Percentiles rank a stretch among this genome's conserved stretches.
phyloP scores from a whole-genome alignment of 2,888 invertebrate species.

The Aphodius granarius region DNA sequence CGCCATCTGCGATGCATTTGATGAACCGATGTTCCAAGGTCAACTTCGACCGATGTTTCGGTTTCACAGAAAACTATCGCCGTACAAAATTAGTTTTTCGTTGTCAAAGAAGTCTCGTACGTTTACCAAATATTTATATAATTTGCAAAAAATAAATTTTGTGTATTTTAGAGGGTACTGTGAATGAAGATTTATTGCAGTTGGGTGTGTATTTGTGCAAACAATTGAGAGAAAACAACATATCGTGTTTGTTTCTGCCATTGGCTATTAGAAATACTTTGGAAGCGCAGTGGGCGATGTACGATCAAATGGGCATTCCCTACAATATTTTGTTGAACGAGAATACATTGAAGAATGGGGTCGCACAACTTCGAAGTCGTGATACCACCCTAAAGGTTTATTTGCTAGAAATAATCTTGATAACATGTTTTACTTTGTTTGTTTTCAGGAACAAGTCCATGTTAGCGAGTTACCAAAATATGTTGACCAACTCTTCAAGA shows the following conservation, averaged over 20 bases:
- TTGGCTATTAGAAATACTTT: slow-evolving; percentile 47
- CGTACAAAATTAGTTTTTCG: slow-evolving; percentile 74
- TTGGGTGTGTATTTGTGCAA: slow-evolving; percentile 60
- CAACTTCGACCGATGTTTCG: slow-evolving; percentile 55
- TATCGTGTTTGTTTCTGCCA: slow-evolving; percentile 50
- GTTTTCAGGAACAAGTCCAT: slow-evolving; percentile 68
- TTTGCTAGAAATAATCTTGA: neutral
- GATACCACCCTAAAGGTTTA: slow-evolving; percentile 69
- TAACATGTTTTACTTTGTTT: neutral
- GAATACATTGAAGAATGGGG: slow-evolving; percentile 69
- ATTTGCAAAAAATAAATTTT: neutral
- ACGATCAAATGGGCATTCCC: slow-evolving; percentile 68
- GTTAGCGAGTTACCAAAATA: slow-evolving; percentile 65
- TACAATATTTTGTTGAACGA: slow-evolving; percentile 73
- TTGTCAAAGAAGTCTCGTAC: slow-evolving; percentile 45
- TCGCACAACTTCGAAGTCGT: slow-evolving; percentile 65
- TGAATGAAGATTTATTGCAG: slow-evolving; percentile 55
- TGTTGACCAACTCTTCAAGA: slow-evolving; percentile 58
- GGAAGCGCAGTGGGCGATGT: slow-evolving; percentile 54
- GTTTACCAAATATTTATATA: neutral
- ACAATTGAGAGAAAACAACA: slow-evolving; percentile 55
- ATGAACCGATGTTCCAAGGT: slow-evolving; percentile 55
- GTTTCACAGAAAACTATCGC: slow-evolving; percentile 72
- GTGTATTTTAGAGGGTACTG: slow-evolving; percentile 29
- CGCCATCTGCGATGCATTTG: slow-evolving; percentile 62